These are phyloP conservation scores for Carettochelys insculpta DNA, from an alignment of 2,113 vertebrate genomes.

Conservation along the genomic window DNA sequence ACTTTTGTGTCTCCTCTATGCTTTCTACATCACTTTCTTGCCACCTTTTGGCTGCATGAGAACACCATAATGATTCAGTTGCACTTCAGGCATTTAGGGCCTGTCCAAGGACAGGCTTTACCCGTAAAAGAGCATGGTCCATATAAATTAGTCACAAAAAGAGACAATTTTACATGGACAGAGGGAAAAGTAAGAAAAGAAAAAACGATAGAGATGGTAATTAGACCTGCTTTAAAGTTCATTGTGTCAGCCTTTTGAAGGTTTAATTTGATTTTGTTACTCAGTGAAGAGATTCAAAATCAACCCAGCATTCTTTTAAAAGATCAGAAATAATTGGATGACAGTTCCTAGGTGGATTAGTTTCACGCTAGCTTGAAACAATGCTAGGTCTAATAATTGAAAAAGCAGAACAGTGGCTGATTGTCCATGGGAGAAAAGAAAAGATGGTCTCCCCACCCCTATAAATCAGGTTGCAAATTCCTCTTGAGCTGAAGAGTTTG, in stretches of 20 bases:
- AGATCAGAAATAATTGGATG: not conserved
- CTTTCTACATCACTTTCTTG: not conserved
- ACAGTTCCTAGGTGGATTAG: not conserved
- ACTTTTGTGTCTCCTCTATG: not conserved
- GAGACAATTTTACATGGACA: not conserved
- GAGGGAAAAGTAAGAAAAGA: not conserved
- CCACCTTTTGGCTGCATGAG: not conserved
- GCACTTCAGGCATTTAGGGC: not conserved
- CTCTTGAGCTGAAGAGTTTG: conserved; percentile 20
- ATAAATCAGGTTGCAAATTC: not conserved
- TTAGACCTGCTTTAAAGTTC: not conserved
- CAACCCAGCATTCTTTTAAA: not conserved
- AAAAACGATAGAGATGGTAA: not conserved
- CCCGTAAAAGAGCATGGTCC: not conserved
- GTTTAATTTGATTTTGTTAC: not conserved
- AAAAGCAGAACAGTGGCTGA: not conserved
- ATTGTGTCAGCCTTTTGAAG: not conserved
- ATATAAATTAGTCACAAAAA: not conserved
- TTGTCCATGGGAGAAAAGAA: not conserved
- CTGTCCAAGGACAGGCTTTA: not conserved
- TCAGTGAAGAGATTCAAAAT: not conserved
- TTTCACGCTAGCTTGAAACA: not conserved
- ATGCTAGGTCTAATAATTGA: conserved; percentile 1
- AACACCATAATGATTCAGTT: not conserved
- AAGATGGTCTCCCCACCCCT: not conserved